Evolutionary conservation across 2,797 vertebrate genomes (phyloP).

Genomic region (Notoglanidium macrostoma): DNA sequence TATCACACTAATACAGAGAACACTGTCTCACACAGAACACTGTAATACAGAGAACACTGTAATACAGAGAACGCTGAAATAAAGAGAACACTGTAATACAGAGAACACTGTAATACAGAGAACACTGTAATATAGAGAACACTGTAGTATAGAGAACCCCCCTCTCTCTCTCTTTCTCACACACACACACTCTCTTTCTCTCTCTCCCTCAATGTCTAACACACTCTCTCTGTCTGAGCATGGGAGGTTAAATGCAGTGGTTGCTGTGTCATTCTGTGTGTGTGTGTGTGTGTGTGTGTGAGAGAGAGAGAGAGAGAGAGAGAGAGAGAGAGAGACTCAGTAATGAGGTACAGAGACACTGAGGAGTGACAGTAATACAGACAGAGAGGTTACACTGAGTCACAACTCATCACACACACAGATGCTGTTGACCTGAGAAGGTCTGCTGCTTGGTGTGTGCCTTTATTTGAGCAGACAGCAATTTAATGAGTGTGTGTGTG

Average conservation of each 20-base stretch:
- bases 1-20: no score
- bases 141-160: no score
- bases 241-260: neutral
- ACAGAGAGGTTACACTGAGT: constrained; percentile 23
- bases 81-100: no score
- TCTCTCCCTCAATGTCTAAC: neutral
- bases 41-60: no score
- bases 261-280: constrained; percentile 6
- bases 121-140: no score
- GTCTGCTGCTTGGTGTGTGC: constrained; percentile 8
- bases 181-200: neutral
- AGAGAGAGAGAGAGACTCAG: neutral
- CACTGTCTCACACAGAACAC: no score
- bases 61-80: no score
- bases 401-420: constrained; percentile 24
- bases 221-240: neutral
- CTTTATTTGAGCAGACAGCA: neutral
- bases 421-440: neutral
- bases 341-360: constrained; percentile 18
- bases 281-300: neutral
- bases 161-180: neutral
- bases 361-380: constrained; percentile 18
- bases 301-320: neutral
- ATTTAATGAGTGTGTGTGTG: constrained; percentile 23
- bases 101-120: no score